phyloP scores from a whole-genome alignment of 1,140 invertebrate genomes.

The Sarcophaga peregrina region DNA sequence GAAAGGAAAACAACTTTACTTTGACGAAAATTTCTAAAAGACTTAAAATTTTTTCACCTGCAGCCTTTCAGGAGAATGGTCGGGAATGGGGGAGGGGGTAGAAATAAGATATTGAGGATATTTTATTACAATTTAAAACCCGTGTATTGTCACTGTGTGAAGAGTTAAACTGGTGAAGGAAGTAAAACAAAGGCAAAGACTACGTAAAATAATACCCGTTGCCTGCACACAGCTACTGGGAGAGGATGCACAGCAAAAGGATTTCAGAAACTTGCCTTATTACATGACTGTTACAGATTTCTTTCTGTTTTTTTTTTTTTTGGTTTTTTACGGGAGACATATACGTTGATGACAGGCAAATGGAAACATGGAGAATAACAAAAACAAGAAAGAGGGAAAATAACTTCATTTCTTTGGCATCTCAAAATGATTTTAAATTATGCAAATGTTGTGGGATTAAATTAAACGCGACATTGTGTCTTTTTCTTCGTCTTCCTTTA shows the following conservation, averaged over 20 bases:
- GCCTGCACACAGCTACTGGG: not conserved
- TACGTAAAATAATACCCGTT: not conserved
- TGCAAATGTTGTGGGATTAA: slow-evolving; percentile 33
- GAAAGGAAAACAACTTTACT: not conserved
- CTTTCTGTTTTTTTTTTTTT: not conserved
- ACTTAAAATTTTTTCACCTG: not conserved
- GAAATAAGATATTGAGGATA: not conserved
- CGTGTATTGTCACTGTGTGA: not conserved
- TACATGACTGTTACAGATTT: slow-evolving; percentile 26
- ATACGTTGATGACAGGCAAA: not conserved
- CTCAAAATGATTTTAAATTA: slow-evolving; percentile 28
- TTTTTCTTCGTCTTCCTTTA: not conserved
- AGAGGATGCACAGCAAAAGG: not conserved
- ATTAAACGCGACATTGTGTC: slow-evolving; percentile 28
- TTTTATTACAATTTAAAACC: not conserved
- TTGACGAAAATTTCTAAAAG: not conserved
- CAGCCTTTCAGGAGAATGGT: not conserved
- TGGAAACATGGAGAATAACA: not conserved
- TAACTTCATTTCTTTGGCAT: not conserved
- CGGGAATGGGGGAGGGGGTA: not conserved
- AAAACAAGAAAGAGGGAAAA: not conserved
- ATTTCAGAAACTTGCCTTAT: slow-evolving; percentile 19
- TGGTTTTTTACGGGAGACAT: not conserved
- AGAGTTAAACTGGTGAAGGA: not conserved
- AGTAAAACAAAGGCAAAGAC: not conserved